These are phyloP conservation scores for Heteronetta atricapilla DNA, from an alignment of 2,113 vertebrate species.

Conservation along the genomic window DNA sequence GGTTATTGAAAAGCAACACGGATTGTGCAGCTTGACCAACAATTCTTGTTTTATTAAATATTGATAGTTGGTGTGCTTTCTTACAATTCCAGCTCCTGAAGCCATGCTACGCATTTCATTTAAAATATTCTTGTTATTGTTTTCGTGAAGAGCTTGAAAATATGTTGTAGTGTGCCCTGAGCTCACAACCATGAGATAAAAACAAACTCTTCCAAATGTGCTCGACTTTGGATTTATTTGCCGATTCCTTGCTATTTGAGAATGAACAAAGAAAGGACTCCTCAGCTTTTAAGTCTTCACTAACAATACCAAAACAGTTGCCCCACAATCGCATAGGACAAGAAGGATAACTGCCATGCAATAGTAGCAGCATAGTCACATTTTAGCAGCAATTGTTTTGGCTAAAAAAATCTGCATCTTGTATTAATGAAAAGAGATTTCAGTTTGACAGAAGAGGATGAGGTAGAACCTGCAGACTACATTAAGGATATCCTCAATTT, in stretches of 20 bases:
- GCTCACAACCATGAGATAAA: neutral
- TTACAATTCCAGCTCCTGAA: neutral
- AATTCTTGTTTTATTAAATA: neutral
- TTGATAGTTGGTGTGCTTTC: neutral
- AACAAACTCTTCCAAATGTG: neutral
- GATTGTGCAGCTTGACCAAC: neutral
- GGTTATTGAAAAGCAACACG: neutral
- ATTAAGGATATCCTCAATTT: neutral
- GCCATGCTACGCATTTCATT: neutral
- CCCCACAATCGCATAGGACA: neutral
- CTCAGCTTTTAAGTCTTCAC: neutral
- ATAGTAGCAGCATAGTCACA: neutral
- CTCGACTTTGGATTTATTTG: neutral
- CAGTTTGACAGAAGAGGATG: neutral
- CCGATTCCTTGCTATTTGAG: neutral
- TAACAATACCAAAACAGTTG: neutral
- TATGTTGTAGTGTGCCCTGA: neutral
- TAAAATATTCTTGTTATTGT: neutral
- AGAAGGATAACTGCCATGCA: neutral
- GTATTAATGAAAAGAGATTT: neutral
- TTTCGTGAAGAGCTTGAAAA: neutral
- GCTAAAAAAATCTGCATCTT: neutral
- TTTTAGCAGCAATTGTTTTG: neutral
- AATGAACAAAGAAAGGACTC: neutral
- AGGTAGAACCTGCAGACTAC: neutral